These are phyloP conservation scores for Campaea margaritaria DNA, from an alignment of 2,888 invertebrate species.

Conservation along the genomic window DNA sequence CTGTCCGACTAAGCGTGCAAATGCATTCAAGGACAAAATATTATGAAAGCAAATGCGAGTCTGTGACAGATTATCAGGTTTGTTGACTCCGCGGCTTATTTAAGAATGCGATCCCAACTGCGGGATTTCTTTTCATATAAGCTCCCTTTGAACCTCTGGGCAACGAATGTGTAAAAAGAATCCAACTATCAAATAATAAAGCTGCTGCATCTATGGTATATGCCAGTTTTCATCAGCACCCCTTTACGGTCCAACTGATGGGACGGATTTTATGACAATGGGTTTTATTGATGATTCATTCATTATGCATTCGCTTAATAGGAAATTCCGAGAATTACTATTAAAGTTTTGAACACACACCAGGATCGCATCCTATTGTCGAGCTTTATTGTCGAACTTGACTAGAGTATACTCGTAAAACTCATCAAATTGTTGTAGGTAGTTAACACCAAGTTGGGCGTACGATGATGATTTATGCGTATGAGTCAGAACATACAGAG, in stretches of 20 bases:
- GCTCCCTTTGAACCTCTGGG: background rate
- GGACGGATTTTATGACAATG: no score
- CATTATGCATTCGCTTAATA: no score
- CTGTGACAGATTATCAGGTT: slow-evolving; percentile 40
- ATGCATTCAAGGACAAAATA: slow-evolving; percentile 56
- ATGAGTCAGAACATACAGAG: background rate
- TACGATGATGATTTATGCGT: slow-evolving; percentile 10
- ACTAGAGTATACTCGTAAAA: background rate
- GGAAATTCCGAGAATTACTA: no score
- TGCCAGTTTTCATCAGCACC: no score
- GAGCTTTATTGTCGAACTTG: slow-evolving; percentile 41
- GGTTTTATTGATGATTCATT: no score
- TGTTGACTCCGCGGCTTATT: slow-evolving; percentile 42
- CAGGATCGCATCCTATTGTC: background rate
- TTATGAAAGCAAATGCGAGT: slow-evolving; percentile 42
- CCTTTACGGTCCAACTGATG: no score
- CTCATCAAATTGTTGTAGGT: background rate
- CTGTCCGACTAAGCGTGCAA: slow-evolving; percentile 50
- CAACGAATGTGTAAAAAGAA: no score
- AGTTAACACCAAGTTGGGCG: slow-evolving; percentile 7
- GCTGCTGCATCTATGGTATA: no score
- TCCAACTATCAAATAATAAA: no score
- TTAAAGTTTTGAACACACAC: background rate
- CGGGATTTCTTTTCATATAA: background rate
- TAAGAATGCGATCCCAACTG: background rate